Evolutionary conservation across 2,113 vertebrate species (phyloP).

Genomic region (Delphinus delphis): DNA sequence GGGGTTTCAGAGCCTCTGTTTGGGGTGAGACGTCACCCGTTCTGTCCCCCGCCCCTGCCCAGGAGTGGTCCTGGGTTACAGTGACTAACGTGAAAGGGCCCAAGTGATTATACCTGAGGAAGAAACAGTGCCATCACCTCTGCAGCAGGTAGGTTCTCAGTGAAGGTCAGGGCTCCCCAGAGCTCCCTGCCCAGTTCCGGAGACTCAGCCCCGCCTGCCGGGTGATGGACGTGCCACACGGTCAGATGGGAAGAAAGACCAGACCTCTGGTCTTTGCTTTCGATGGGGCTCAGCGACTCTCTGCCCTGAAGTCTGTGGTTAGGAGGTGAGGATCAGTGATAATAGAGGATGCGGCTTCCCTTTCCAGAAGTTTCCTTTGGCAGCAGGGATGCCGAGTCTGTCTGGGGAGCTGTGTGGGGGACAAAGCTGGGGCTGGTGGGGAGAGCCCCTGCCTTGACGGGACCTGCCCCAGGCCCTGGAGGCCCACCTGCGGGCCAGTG

Average conservation of each 20-base stretch:
- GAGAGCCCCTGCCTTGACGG: not conserved
- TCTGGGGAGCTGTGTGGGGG: not conserved
- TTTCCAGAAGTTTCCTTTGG: not conserved
- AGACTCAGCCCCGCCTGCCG: not conserved
- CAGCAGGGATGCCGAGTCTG: not conserved
- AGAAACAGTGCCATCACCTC: too few relatives aligned
- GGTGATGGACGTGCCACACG: not conserved
- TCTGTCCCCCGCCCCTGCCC: not conserved
- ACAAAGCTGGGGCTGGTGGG: rapidly evolving
- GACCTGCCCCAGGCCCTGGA: not conserved
- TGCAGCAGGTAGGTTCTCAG: not conserved
- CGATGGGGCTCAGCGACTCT: not conserved
- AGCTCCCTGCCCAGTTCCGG: not conserved
- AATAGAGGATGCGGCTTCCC: rapidly evolving
- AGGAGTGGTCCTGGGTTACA: not conserved
- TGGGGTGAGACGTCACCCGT: rapidly evolving
- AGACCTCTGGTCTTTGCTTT: not conserved
- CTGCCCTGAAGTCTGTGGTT: not conserved
- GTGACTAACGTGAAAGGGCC: too few relatives aligned
- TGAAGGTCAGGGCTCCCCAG: rapidly evolving
- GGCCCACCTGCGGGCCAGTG: rapidly evolving
- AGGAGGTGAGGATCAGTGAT: not conserved
- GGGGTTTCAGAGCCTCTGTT: not conserved
- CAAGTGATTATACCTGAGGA: rapidly evolving
- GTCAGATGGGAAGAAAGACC: too few relatives aligned